A percentile compares a stretch with the other conserved stretches of the same genome.
Conservation (phyloP, 2,113 vertebrate species). For the Vidua chalybeata region DNA sequence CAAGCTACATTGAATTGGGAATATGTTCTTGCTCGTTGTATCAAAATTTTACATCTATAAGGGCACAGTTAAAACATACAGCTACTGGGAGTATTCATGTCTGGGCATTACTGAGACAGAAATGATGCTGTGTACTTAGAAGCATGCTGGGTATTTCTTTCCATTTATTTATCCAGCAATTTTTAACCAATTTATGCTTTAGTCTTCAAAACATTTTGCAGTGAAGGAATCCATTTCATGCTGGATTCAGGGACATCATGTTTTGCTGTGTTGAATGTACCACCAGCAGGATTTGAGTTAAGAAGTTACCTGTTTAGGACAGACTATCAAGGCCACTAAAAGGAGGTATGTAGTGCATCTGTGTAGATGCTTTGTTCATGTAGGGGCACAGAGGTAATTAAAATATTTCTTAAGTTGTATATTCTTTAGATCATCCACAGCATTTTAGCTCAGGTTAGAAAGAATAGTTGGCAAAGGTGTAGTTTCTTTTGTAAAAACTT, state of each 20-base stretch:
- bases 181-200: not conserved
- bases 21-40: not conserved
- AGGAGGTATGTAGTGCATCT: not conserved
- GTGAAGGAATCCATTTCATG: not conserved
- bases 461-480: not conserved
- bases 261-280: not conserved
- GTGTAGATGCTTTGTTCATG: not conserved
- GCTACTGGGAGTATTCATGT: not conserved
- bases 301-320: not conserved
- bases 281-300: not conserved
- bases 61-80: not conserved
- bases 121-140: not conserved
- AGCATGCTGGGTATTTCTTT: not conserved
- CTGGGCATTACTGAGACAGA: not conserved
- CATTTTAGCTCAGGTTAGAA: not conserved
- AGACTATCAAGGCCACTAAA: not conserved
- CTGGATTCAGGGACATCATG: fast-evolving
- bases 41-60: not conserved
- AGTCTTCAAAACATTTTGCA: not conserved
- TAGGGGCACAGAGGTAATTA: not conserved
- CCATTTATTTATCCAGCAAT: not conserved
- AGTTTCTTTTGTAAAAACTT: not conserved
- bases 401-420: not conserved
- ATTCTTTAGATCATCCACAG: not conserved
- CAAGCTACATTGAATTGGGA: not conserved